Percentiles rank a stretch among this genome's conserved stretches.
Conservation (phyloP, 2,888 invertebrate genomes). For the Eilema griseolum region DNA sequence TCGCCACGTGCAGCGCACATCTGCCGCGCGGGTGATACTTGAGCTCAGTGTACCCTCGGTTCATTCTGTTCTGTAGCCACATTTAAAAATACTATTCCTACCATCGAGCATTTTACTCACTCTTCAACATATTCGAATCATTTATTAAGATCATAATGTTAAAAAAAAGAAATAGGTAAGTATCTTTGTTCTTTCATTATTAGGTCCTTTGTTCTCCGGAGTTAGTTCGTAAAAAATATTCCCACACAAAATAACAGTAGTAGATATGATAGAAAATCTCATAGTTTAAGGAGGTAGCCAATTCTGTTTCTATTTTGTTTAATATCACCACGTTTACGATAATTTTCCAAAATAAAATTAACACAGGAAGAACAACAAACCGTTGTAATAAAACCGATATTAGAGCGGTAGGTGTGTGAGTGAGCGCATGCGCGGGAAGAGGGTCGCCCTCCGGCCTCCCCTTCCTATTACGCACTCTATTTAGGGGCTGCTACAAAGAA, state of each 20-base stretch:
- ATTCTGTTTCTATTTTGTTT: not conserved
- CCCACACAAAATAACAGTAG: not conserved
- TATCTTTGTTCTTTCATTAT: not conserved
- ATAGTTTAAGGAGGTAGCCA: not conserved
- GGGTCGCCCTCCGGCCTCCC: slow-evolving; percentile 76
- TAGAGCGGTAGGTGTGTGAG: slow-evolving; percentile 58
- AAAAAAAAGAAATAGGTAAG: not conserved
- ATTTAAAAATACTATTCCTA: slow-evolving; percentile 51
- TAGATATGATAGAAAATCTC: not conserved
- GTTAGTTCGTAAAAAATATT: not conserved
- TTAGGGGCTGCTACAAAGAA: slow-evolving; percentile 85
- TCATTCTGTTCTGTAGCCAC: slow-evolving; percentile 36
- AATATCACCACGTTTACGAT: slow-evolving; percentile 32
- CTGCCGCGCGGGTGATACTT: slow-evolving; percentile 67
- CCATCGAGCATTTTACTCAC: slow-evolving; percentile 31
- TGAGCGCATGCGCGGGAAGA: slow-evolving; percentile 76
- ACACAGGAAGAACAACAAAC: slow-evolving; percentile 74
- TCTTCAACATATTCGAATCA: slow-evolving; percentile 9
- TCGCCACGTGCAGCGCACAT: slow-evolving; percentile 76
- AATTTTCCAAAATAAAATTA: slow-evolving; percentile 58
- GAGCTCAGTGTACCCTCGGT: slow-evolving; percentile 60
- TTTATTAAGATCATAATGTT: not conserved
- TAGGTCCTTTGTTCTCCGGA: not conserved
- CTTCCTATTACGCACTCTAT: slow-evolving; percentile 85
- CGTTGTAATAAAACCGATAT: slow-evolving; percentile 83